These are phyloP conservation scores for Ailurus styani DNA, from an alignment of 2,113 vertebrate genomes.

Conservation along the genomic window DNA sequence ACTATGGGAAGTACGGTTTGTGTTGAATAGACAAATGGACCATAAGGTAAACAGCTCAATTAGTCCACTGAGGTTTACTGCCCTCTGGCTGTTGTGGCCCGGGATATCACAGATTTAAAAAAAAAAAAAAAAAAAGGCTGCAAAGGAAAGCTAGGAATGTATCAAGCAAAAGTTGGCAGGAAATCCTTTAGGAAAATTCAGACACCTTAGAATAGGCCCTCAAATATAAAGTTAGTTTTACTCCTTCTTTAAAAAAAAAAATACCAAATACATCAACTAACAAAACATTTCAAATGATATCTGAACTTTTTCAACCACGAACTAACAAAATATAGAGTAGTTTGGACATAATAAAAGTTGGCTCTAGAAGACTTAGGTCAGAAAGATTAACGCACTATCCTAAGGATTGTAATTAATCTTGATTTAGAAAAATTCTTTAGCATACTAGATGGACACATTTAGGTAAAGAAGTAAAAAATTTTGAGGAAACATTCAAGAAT, in stretches of 20 bases:
- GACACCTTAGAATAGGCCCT: neutral
- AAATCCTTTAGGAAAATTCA: constrained; percentile 28
- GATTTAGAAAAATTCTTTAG: constrained; percentile 1
- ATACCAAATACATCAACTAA: neutral
- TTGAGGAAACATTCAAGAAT: constrained; percentile 11
- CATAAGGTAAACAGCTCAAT: neutral
- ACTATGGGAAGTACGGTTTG: neutral
- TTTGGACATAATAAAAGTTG: neutral
- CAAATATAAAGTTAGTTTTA: neutral
- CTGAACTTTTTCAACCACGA: constrained; percentile 4
- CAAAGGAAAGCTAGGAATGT: neutral
- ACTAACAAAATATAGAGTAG: constrained; percentile 17
- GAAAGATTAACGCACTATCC: neutral
- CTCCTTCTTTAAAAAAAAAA: constrained; percentile 12
- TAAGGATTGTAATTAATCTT: neutral
- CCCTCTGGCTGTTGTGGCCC: constrained; percentile 50
- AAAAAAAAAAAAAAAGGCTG: neutral
- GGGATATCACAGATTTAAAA: neutral
- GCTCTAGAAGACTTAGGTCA: neutral
- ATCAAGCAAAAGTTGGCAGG: neutral
- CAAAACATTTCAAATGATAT: constrained; percentile 14
- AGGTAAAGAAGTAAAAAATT: neutral
- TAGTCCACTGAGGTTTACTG: constrained; percentile 26
- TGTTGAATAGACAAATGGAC: neutral
- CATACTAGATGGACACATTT: neutral